A percentile compares a stretch with the other conserved stretches of the same genome.
Conservation (phyloP, 2,888 invertebrate genomes). For the Oeneis ivallda region DNA sequence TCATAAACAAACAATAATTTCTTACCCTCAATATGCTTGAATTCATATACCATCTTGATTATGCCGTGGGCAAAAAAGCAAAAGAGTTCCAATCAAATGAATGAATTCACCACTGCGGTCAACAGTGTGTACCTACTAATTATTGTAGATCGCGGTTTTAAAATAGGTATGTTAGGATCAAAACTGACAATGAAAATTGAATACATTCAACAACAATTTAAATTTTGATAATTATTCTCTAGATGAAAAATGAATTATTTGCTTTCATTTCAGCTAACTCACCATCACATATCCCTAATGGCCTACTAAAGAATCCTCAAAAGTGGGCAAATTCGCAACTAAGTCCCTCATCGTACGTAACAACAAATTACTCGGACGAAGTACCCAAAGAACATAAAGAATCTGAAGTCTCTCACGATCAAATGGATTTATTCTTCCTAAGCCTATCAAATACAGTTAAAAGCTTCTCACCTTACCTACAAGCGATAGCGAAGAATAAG, state of each 20-base stretch:
- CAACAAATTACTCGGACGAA: conserved; percentile 9
- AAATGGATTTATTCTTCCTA: conserved; percentile 38
- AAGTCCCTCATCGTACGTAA: neutral
- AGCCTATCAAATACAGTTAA: conserved; percentile 39
- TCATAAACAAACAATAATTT: too few relatives aligned
- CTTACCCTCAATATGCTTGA: too few relatives aligned
- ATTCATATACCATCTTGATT: too few relatives aligned
- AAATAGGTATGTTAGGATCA: too few relatives aligned
- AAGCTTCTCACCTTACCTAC: conserved; percentile 36
- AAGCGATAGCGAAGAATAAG: conserved; percentile 38
- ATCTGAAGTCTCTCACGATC: conserved; percentile 19
- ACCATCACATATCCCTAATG: neutral
- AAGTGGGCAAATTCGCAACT: conserved; percentile 7
- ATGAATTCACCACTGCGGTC: too few relatives aligned
- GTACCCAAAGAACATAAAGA: conserved; percentile 6
- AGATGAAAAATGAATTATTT: neutral
- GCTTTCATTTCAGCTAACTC: conserved; percentile 6
- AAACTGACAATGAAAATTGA: too few relatives aligned
- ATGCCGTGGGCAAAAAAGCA: too few relatives aligned
- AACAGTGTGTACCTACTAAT: too few relatives aligned
- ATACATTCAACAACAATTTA: neutral
- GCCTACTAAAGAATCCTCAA: conserved; percentile 11
- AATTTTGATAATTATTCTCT: neutral
- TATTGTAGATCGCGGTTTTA: too few relatives aligned
- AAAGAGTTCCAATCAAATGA: too few relatives aligned